Evolutionary conservation across 92 coral and sea anemone genomes (phyloP).

Genomic region (Zoanthus sansibaricus): DNA sequence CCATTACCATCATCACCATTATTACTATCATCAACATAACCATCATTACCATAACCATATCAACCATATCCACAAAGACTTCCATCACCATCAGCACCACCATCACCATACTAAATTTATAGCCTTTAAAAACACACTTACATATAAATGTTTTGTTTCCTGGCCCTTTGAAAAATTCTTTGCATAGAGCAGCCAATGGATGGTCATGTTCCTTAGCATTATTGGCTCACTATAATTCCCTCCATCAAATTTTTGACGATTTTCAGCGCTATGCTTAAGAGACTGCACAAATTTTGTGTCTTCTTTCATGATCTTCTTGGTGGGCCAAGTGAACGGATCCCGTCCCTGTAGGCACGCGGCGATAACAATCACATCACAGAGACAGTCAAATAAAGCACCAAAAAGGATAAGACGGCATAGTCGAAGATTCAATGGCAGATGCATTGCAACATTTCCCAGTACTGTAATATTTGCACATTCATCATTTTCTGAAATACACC

Average conservation of each 20-base stretch:
- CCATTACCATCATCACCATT: too few relatives aligned
- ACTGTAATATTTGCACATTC: constrained; percentile 47
- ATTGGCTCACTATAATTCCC: constrained; percentile 45
- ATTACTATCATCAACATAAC: too few relatives aligned
- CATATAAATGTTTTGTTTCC: not conserved
- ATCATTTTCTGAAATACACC: constrained; percentile 21
- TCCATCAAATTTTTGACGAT: constrained; percentile 19
- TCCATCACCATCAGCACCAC: too few relatives aligned
- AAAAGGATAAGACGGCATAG: constrained; percentile 43
- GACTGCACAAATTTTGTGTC: constrained; percentile 33
- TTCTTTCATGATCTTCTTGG: constrained; percentile 37
- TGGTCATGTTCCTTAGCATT: constrained; percentile 41
- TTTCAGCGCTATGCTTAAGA: constrained; percentile 19
- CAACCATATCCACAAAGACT: too few relatives aligned
- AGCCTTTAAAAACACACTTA: not conserved
- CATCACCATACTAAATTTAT: too few relatives aligned
- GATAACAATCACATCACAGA: constrained; percentile 58
- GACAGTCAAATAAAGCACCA: constrained; percentile 49
- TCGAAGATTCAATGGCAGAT: constrained; percentile 51
- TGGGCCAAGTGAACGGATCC: constrained; percentile 43
- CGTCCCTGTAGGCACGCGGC: constrained; percentile 44
- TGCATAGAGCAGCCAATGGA: constrained; percentile 7
- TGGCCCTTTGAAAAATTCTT: not conserved
- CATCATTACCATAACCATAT: too few relatives aligned
- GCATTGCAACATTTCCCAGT: constrained; percentile 43